Base-by-base conservation (phyloP, 2,113 vertebrate species). In the Gadus macrocephalus region DNA sequence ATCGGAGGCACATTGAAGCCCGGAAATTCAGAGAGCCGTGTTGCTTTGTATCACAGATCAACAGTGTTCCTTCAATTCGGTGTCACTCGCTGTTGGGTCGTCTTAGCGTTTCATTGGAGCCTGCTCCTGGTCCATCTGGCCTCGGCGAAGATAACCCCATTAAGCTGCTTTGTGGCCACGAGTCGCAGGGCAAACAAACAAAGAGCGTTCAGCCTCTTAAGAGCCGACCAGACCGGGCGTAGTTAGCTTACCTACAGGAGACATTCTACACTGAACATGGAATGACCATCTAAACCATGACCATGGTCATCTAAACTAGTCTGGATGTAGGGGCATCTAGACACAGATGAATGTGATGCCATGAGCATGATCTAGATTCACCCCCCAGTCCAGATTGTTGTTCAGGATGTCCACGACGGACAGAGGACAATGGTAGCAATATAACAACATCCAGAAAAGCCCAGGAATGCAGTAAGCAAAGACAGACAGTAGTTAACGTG, bases 131-230 rank as follows among this genome's bases (percentile, higher is more conserved):
- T 85, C 82, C 86, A 79, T 80, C 81, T 83, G 85, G 71, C 74
- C 42, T 60, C 17, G 60, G 74, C 75, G 80, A 85, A 81, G 63
- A 74, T 79, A 82, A 82, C 76, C 77, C 71, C 63, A 76, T 79
- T 88, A 90, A 86, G 86, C 88, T 78, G 72, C 78, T 89, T 89
- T 87, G 65, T 64, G 49, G 67, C 62, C 66, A 69, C n/a, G 25
- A 73, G 81, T 71, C 0, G 1, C 78, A 62, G 77, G 64, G 75
- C 68, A 78, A 80, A 78, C 25, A 84, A 86, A 84, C 73, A 85
- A 89, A 80, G 76, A 74, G 76, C 78, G 59, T 71, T 70, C 69
- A 64, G 74, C 64, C 38, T 35, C 35, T 64, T 4, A 72, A 84
- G 84, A 82, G 88, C 81, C 82, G 35, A 64, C 59, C 70, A 72